Base-by-base conservation (phyloP, 2,888 invertebrate species). In the Crioceris asparagi region DNA sequence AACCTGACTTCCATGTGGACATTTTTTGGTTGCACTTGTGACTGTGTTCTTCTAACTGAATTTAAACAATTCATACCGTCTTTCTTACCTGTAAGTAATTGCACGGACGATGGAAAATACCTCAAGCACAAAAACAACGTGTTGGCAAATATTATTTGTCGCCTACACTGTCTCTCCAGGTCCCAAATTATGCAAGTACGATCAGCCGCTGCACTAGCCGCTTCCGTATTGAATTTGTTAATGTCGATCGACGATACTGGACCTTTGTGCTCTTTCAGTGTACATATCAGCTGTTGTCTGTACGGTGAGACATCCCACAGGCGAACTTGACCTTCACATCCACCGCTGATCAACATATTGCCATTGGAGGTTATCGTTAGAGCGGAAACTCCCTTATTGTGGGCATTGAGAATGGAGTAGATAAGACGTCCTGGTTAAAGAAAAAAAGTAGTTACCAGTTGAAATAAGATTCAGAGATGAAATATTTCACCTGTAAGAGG, bases 141-240 rank as follows among this genome's bases (percentile, higher is more conserved):
- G 62, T 88, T 91, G 3, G 85, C 83, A 60, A 88, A 85, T 50
- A 93, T 71, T 52, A 90, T 83, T 59, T 87, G 85, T 7, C 82
- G 80, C 5, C 92, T 71, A 3, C 73, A 72, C 42, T 60, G 57
- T 16, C 86, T 49, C 79, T 74, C 64, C 14, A 93, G 68, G 57
- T 92, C 86, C 94, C 94, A 94, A 44, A 94, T 79, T 47, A 94
- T 88, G 57, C 88, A 88, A 3, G 90, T 86, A 8, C 94, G 93
- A 64, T 94, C 94, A 0, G 82, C 82, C 29, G 90, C 86, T 0
- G 92, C 83, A 54, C 90, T 90, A 11, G 90, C 83, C 0, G 90
- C 86, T 61, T 88, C 85, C 1, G 73, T 75, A 55, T 88, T 78
- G 53, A 79, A 75, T 41, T 74, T 72, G 17, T 83, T 82, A 38